Conservation (phyloP, 2,113 vertebrate genomes). For the Ascaphus truei region DNA sequence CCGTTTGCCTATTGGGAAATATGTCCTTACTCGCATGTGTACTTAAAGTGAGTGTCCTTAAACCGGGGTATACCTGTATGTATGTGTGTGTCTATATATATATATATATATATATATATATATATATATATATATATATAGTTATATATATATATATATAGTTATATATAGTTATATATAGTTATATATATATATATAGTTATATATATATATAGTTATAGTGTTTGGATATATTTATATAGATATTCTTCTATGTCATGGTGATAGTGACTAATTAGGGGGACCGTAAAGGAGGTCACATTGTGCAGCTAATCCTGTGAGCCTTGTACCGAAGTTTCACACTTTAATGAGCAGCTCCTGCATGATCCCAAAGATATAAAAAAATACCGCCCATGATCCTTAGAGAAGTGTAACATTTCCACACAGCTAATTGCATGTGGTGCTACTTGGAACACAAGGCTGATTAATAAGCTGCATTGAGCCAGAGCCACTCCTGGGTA, state of each 20-base stretch:
- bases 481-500: no score
- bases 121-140: background rate
- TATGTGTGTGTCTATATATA: no score
- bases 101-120: no score
- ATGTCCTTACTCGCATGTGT: no score
- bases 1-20: no score
- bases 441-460: constrained; percentile 13
- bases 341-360: constrained; percentile 5
- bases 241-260: background rate
- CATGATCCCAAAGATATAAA: constrained; percentile 3
- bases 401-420: constrained; percentile 31
- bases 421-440: constrained; percentile 32
- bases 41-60: no score
- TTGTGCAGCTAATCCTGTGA: constrained; percentile 4
- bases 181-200: background rate
- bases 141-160: background rate
- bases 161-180: background rate
- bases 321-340: background rate
- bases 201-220: background rate
- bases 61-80: no score
- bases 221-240: background rate
- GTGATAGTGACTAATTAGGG: constrained; percentile 4
- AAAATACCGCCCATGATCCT: constrained; percentile 28
- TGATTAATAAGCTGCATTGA: constrained; percentile 32
- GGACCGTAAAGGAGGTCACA: background rate